A percentile compares a stretch with the other conserved stretches of the same genome.
phyloP scores from a whole-genome alignment of 1,140 invertebrate genomes.

The Hormaphis cornu region DNA sequence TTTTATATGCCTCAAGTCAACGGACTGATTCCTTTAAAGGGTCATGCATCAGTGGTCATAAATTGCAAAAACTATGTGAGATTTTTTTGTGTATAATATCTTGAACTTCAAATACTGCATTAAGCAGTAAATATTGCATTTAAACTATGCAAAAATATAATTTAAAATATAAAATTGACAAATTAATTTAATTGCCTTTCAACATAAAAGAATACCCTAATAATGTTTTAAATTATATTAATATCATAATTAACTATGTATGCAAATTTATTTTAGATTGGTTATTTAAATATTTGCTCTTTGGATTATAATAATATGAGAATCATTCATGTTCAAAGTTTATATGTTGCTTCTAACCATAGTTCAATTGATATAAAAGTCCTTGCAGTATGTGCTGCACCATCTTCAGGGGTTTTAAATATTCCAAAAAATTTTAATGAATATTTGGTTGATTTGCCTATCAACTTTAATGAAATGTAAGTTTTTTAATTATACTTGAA shows the following conservation, averaged over 20 bases:
- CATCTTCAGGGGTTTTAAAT: background rate
- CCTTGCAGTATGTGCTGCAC: constrained; percentile 44
- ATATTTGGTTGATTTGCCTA: background rate
- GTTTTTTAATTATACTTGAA: background rate
- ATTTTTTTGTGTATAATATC: no score
- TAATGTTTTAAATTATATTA: no score
- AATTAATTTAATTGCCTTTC: no score
- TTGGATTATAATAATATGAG: constrained; percentile 48
- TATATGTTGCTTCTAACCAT: constrained; percentile 49
- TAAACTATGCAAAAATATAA: no score
- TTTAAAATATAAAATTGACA: no score
- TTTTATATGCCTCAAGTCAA: constrained; percentile 53
- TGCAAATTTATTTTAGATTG: background rate
- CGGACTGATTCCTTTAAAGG: constrained; percentile 49
- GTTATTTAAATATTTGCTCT: constrained; percentile 44
- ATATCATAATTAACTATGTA: background rate
- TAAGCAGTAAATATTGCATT: no score
- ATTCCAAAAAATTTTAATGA: constrained; percentile 5
- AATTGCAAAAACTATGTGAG: constrained; percentile 42
- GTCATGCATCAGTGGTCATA: constrained; percentile 46
- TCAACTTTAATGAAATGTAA: constrained; percentile 17
- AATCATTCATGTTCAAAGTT: constrained; percentile 47
- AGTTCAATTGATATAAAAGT: constrained; percentile 45
- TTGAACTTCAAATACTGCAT: no score
- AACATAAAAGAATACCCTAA: no score